Evolutionary conservation across 2,888 invertebrate species (phyloP).

Genomic region (Leucophora obtusa): DNA sequence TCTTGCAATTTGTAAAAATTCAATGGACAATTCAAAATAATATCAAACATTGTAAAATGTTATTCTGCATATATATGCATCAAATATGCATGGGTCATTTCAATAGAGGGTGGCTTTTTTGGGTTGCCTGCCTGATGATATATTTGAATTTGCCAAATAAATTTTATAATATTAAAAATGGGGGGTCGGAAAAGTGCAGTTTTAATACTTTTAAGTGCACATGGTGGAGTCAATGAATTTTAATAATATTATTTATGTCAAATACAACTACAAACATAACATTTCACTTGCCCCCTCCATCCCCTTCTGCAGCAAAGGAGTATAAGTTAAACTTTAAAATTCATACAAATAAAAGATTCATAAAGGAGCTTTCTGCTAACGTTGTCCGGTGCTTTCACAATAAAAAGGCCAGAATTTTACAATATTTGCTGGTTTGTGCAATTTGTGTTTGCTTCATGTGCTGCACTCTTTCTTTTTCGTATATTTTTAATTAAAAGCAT

Average conservation of each 20-base stretch:
- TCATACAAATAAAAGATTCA: constrained; percentile 38
- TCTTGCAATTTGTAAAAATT: neutral
- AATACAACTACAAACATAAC: constrained; percentile 39
- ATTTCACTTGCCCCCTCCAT: neutral
- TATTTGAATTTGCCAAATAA: too few species aligned
- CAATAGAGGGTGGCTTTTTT: neutral
- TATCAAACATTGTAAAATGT: neutral
- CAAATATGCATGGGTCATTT: constrained; percentile 5
- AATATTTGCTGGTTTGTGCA: neutral
- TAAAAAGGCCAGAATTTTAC: neutral
- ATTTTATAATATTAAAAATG: neutral
- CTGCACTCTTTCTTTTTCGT: neutral
- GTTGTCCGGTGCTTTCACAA: neutral
- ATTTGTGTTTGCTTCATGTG: neutral
- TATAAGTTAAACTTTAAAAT: neutral
- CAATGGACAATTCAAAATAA: neutral
- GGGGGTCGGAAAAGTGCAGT: neutral
- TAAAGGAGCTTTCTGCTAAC: constrained; percentile 3
- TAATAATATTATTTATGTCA: constrained; percentile 58
- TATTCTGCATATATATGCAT: neutral
- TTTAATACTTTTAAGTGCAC: constrained; percentile 30
- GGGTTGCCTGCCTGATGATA: too few species aligned
- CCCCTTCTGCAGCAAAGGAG: too few species aligned
- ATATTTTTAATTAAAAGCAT: constrained; percentile 49
- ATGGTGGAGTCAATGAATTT: constrained; percentile 45